Base-by-base conservation (phyloP, 1,140 invertebrate genomes). In the Drosophila azteca region DNA sequence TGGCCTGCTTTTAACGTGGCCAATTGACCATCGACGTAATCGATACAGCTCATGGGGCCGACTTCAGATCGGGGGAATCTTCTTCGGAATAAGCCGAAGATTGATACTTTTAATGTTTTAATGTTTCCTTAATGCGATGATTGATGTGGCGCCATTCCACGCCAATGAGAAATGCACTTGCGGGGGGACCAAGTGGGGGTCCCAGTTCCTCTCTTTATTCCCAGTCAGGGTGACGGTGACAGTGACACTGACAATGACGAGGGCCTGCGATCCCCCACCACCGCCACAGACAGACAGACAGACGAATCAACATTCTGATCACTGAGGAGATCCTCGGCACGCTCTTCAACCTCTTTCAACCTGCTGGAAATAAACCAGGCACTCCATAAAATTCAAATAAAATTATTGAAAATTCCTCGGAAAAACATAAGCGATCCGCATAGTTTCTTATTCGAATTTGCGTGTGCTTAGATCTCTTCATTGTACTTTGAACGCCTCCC, bases 101-200 rank as follows among this genome's bases (percentile, higher is more conserved):
- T 62, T 65, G 65, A 70, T 75, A 66, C 43, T 55, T 52, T 61
- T 71, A 70, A 68, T 44, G 55, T 48, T 61, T 65, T 65, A 63
- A 53, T 67, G 59, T 48, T 51, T 55, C 45, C 59, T 74, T 85
- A 85, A 85, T 77, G 41, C 78, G 70, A 82, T 87, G 83, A 87
- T 87, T 77, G 83, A 87, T 87, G 83, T 79, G 83, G 83, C 83
- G 83, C 83, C 83, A 66, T 77, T 70, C 49, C 55, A 55, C 69
- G 43, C 61, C 55, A 58, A 44, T 29, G 13, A 63, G 70, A 63
- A 77, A 59, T 70, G 65, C 55, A 65, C 13, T 35, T 39, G 11
- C 22, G 24, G 54, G 43, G 17, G 17, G 17, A 20, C 17, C 17
- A 20, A 20, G 17, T 6, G 24, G 48, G 48, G 1, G 17, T 20